Base-by-base conservation (phyloP, 2,113 vertebrate genomes). In the Symphodus melops region DNA sequence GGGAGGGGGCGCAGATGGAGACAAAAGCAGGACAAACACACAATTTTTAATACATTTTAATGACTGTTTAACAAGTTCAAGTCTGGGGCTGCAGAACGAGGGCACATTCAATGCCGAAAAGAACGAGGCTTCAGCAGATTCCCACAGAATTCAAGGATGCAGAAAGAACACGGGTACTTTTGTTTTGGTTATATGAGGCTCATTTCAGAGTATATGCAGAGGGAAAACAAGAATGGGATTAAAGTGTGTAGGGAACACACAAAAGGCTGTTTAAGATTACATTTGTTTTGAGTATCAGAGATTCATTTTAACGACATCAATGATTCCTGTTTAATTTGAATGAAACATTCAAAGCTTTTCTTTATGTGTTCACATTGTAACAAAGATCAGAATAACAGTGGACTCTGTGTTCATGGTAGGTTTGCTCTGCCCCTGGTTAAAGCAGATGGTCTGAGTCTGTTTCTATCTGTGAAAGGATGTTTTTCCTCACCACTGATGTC, bases 31-130 rank as follows among this genome's bases (percentile, higher is more conserved):
- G 79, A 83, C 63, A 83, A 86, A 90, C 74, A 87, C 69, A 79
- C 74, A 74, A 68, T 82, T 91, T 93, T 87, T 74, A 84, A 87
- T 90, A 77, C 82, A 80, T 93, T 94, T 90, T 84, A 91, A 92
- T 92, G 81, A 75, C 76, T 36, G 14, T 83, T 91, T 86, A 91
- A 91, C 69, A 83, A 89, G 84, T 88, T 85, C 65, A 59, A 60
- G 33, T 82, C 68, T 79, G 77, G 77, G 48, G 13, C 75, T 64
- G 21, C 33, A 72, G 49, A 67, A 67, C 58, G 72, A 77, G 69
- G 81, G 51, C 37, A 77, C 59, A 68, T 80, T 90, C 68, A 42
- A 37, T 69, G 41, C 77, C 76, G 73, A 74, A 79, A 76, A 14
- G 72, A 62, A 59, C 55, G 64, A 82, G 51, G 70, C 77, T 46